Base-by-base conservation (phyloP, 2,113 vertebrate genomes). In the Ptyas mucosa region DNA sequence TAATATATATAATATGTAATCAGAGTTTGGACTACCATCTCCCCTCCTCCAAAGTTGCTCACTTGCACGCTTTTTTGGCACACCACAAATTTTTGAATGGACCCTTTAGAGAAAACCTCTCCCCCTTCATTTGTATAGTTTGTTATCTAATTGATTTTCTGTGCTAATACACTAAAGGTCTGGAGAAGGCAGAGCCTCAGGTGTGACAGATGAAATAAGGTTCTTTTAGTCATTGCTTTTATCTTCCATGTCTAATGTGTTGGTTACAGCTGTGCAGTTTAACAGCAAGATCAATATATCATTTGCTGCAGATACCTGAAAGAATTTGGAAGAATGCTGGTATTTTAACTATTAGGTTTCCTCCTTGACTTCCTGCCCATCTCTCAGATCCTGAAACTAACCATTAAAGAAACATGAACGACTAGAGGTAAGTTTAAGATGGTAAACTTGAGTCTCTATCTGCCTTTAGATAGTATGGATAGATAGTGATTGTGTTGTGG, bases 121-220 rank as follows among this genome's bases (percentile, higher is more conserved):
- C 94, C 96, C 90, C 75, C 96, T 97, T 98, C 97, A 98, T 98
- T 98, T 98, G 97, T 97, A 97, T 98, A 97, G 97, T 94, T 97
- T 97, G 98, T 98, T 98, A 97, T 95, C 96, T 98, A 98, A 98
- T 98, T 97, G 98, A 98, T 98, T 98, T 97, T 98, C 97, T 97
- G 95, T 97, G 97, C 97, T 97, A 97, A 97, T 98, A 97, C 95
- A 97, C 97, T 97, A 95, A 97, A 97, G 94, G 96, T 97, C 97
- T 97, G 87, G 95, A 97, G 97, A 97, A 98, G 96, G 95, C 96
- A 97, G 95, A 96, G 96, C 95, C 97, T 97, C 97, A 98, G 97
- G 97, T 98, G 98, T 98, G 97, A 97, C 97, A 97, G 97, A 98
- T 97, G 97, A 98, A 98, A 97, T 98, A 97, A 97, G 97, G 96